A percentile compares a stretch with the other conserved stretches of the same genome.
phyloP scores from a whole-genome alignment of 1,140 invertebrate genomes.

The Drosophila pandora region DNA sequence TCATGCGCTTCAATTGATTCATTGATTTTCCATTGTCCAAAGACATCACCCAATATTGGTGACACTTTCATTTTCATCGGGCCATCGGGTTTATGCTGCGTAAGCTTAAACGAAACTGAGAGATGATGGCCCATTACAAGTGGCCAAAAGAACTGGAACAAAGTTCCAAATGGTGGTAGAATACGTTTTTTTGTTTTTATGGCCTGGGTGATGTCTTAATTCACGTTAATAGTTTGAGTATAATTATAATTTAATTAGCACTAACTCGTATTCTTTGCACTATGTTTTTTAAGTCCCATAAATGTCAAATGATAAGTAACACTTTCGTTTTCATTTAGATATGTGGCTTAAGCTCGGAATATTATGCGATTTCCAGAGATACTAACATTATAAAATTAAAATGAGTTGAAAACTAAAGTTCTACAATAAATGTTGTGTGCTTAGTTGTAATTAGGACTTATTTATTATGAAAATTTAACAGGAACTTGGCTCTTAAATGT shows the following conservation, averaged over 20 bases:
- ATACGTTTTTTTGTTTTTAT: background rate
- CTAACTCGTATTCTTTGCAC: background rate
- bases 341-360: background rate
- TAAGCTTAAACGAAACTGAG: constrained; percentile 21
- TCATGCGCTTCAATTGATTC: constrained; percentile 62
- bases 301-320: background rate
- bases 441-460: background rate
- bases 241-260: constrained; percentile 2
- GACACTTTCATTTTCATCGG: constrained; percentile 63
- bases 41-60: constrained; percentile 37
- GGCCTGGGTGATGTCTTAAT: background rate
- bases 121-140: background rate
- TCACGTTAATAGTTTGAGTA: background rate
- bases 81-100: constrained; percentile 41
- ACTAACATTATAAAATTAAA: no score
- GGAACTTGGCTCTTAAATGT: background rate
- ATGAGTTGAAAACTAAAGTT: no score
- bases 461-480: background rate
- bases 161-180: background rate
- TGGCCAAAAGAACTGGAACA: constrained; percentile 23
- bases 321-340: background rate
- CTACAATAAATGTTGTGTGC: background rate
- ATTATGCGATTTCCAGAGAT: no score
- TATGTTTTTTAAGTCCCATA: background rate
- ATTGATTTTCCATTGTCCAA: constrained; percentile 39